Conservation (phyloP, 1,140 invertebrate species). For the Vollenhovia emeryi region DNA sequence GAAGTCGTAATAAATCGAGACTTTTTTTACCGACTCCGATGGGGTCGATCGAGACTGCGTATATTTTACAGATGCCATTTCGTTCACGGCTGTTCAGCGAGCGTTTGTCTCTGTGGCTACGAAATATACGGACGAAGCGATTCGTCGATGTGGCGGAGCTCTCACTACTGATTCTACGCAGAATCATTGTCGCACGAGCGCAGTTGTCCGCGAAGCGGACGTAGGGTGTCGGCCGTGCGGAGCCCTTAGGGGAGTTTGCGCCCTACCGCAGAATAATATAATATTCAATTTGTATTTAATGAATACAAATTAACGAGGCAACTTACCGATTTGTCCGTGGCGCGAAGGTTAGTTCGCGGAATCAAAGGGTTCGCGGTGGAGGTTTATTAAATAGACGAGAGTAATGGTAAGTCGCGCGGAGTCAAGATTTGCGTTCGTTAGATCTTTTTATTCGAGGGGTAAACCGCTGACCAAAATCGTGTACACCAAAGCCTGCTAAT, state of each 20-base stretch:
- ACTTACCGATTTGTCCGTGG: conserved; percentile 47
- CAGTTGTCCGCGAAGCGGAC: conserved; percentile 17
- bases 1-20: conserved; percentile 50
- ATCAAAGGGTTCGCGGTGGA: conserved; percentile 29
- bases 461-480: too few species aligned
- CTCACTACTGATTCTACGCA: conserved; percentile 20
- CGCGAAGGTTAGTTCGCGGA: not conserved
- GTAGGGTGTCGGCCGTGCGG: not conserved
- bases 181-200: conserved; percentile 40
- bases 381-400: not conserved
- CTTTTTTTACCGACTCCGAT: not conserved
- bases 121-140: conserved; percentile 41
- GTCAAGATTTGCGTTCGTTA: not conserved
- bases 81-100: conserved; percentile 54
- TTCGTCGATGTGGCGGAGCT: conserved; percentile 45
- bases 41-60: not conserved
- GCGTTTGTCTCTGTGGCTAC: not conserved
- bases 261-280: conserved; percentile 54
- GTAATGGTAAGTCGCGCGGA: conserved; percentile 10
- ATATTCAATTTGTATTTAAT: conserved; percentile 72
- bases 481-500: too few species aligned
- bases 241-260: conserved; percentile 58
- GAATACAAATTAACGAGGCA: conserved; percentile 69
- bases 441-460: too few species aligned
- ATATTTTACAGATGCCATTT: conserved; percentile 54